Base-by-base conservation (phyloP, 2,888 invertebrate species). In the Agonopterix subpropinquella region DNA sequence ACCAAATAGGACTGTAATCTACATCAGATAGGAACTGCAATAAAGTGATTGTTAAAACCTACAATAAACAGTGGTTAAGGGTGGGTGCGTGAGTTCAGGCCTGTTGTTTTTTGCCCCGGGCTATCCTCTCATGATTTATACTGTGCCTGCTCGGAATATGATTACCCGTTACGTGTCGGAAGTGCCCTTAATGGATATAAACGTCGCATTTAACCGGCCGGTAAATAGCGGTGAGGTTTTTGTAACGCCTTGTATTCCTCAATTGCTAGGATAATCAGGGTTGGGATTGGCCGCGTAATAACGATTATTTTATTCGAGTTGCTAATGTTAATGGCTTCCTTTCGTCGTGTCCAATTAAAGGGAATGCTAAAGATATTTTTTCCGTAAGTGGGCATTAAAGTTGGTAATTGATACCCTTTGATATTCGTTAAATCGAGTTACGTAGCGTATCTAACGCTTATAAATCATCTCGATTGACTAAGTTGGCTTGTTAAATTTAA, bases 181-280 rank as follows among this genome's bases (percentile, higher is more conserved):
- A 81, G 82, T 79, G 64, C 72, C 82, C 76, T 74, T 85, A 85
- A 87, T 86, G 81, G 83, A 78, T 84, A 87, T 82, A 81, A 86
- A 86, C 81, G 83, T 77, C 67, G 70, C 73, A 77, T 80, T 85
- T 79, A 80, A 80, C 77, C 66, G 68, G 66, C 61, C 66, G 62
- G 70, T 73, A 74, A 81, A 77, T 65, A 77, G 56, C 58, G 57
- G 57, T 47, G 52, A 64, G 65, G 64, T 70, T 76, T 76, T 67
- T 62, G 57, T 53, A 43, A 44, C 47, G 49, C 55, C 44, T 47
- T 50, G 58, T 62, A 62, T 55, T 64, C 58, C 65, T 70, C 69
- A 67, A 73, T 76, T 69, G 73, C 53, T 60, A 57, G 59, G 39
- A 39, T 39, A n/a, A n/a, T 39, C 28, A 28, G 28, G 28, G 28